Evolutionary conservation across 1,140 invertebrate species (phyloP).

Genomic region (Drosophila albomicans): DNA sequence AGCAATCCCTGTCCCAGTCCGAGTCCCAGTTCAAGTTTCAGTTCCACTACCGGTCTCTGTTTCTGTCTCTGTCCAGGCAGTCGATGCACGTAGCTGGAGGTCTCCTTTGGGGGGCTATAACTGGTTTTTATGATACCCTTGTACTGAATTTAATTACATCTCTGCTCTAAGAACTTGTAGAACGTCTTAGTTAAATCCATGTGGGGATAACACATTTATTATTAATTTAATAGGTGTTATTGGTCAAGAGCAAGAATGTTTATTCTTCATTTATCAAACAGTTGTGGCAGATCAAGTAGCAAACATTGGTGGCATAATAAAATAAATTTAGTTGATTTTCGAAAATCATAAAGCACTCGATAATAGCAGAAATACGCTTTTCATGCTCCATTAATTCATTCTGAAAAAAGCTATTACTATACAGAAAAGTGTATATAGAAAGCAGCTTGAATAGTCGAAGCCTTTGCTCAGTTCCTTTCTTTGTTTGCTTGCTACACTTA

Average conservation of each 20-base stretch:
- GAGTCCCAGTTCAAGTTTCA: conserved; percentile 8
- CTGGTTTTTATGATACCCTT: conserved; percentile 25
- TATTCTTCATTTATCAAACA: background rate
- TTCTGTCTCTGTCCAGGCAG: background rate
- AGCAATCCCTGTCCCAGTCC: conserved; percentile 12
- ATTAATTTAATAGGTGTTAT: conserved; percentile 15
- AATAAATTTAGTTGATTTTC: no score
- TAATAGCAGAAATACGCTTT: no score
- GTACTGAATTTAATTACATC: conserved; percentile 22
- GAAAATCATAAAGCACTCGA: no score
- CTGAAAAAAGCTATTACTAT: background rate
- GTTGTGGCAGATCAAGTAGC: no score
- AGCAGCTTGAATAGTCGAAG: background rate
- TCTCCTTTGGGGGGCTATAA: conserved; percentile 22
- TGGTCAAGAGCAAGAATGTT: background rate
- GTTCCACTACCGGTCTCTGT: background rate
- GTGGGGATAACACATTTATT: background rate
- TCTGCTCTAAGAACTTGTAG: background rate
- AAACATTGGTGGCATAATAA: no score
- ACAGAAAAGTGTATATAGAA: conserved; percentile 13
- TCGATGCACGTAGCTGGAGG: background rate
- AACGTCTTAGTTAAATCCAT: conserved; percentile 1
- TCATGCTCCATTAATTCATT: no score
- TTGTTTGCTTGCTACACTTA: conserved; percentile 48
- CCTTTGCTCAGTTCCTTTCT: conserved; percentile 4